phyloP scores from a whole-genome alignment of 2,113 vertebrate species.

The Ptilonorhynchus violaceus region DNA sequence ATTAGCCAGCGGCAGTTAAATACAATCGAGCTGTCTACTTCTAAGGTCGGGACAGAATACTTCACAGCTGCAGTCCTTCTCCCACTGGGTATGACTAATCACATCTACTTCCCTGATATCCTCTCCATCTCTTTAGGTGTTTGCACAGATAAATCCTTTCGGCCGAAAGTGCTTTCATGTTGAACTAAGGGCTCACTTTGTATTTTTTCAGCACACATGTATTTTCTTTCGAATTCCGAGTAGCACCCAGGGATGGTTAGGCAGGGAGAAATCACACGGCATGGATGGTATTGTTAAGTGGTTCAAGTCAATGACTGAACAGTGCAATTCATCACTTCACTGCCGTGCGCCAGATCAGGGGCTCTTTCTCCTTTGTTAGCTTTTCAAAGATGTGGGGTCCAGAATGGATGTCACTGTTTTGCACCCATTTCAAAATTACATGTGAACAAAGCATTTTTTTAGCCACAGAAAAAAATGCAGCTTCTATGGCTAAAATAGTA shows the following conservation, averaged over 20 bases:
- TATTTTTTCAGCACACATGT: background rate
- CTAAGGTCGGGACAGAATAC: constrained; percentile 32
- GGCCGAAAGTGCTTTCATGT: background rate
- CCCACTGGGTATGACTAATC: constrained; percentile 53
- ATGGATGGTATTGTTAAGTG: background rate
- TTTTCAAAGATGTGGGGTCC: constrained; percentile 16
- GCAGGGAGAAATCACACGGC: background rate
- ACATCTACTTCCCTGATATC: constrained; percentile 14
- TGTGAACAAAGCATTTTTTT: background rate
- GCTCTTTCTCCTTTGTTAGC: constrained; percentile 15
- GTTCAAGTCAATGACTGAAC: constrained; percentile 1
- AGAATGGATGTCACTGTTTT: constrained; percentile 33
- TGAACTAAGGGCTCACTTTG: background rate
- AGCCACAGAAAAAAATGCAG: background rate
- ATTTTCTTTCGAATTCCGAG: background rate
- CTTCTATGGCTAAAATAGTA: background rate
- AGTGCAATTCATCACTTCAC: constrained; percentile 22
- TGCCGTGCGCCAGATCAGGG: background rate
- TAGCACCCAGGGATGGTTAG: background rate
- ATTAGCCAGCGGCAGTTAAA: constrained; percentile 18
- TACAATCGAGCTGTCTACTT: constrained; percentile 11
- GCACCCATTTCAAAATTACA: background rate
- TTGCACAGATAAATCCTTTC: background rate
- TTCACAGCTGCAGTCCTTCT: constrained; percentile 46
- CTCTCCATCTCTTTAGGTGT: constrained; percentile 17